phyloP scores from a whole-genome alignment of 2,113 vertebrate genomes.

The Callaeas wilsoni region DNA sequence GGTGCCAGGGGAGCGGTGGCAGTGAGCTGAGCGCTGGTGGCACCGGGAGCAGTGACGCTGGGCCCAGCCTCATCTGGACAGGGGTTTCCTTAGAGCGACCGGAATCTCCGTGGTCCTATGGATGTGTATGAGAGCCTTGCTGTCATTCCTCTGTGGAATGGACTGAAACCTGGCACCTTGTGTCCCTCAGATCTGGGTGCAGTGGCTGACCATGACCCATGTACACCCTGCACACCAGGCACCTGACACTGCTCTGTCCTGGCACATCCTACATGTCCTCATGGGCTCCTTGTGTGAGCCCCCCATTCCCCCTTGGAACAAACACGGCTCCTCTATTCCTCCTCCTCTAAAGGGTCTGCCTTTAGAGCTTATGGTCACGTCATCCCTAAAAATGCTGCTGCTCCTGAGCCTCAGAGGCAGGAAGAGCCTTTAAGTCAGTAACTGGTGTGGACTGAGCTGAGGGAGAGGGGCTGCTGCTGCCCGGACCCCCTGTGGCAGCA shows the following conservation, averaged over 20 bases:
- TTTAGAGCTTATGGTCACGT: accelerated
- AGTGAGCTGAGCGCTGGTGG: neutral
- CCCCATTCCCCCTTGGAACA: neutral
- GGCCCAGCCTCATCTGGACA: accelerated
- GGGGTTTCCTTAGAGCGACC: accelerated
- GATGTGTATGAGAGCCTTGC: accelerated
- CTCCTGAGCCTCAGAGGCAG: neutral
- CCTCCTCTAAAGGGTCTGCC: no score
- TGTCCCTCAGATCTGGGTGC: accelerated
- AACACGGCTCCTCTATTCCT: accelerated
- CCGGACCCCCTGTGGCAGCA: neutral
- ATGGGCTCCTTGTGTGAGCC: accelerated
- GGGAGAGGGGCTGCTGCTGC: neutral
- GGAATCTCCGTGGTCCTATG: accelerated
- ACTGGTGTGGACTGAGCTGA: accelerated
- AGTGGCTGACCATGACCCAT: accelerated
- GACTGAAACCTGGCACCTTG: accelerated
- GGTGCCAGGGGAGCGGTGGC: accelerated
- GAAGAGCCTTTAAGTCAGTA: neutral
- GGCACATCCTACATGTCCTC: accelerated
- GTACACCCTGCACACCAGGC: accelerated
- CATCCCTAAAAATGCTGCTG: accelerated
- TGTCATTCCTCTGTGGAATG: neutral
- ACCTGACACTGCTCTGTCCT: accelerated
- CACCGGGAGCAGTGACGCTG: neutral